Percentiles rank a stretch among this genome's conserved stretches.
These are phyloP conservation scores for Leptarthrus brevirostris DNA, from an alignment of 2,888 invertebrate genomes.

Conservation along the genomic window DNA sequence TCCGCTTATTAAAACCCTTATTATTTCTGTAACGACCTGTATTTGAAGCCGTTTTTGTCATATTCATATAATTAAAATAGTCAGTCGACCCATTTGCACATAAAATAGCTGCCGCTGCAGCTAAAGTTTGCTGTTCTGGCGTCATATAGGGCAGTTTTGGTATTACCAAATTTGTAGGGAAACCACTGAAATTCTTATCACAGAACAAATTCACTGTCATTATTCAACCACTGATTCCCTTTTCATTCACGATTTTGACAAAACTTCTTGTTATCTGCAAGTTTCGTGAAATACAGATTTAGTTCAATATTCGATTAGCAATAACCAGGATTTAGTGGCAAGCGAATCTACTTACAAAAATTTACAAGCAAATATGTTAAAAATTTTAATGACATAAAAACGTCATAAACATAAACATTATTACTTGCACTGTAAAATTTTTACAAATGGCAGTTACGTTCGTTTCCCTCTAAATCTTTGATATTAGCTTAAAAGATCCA, in stretches of 20 bases:
- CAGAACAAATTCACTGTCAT: conserved; percentile 23
- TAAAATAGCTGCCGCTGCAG: conserved; percentile 15
- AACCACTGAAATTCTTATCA: conserved; percentile 5
- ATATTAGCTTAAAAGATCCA: too few relatives aligned
- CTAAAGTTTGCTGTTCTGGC: conserved; percentile 19
- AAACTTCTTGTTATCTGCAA: too few relatives aligned
- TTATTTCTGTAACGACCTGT: background rate
- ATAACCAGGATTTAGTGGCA: too few relatives aligned
- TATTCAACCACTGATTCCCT: background rate
- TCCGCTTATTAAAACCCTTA: conserved; percentile 16
- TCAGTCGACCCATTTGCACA: background rate
- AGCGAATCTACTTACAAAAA: too few relatives aligned
- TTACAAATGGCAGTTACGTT: too few relatives aligned
- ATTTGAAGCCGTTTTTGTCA: background rate
- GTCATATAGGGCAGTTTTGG: background rate
- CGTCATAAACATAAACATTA: too few relatives aligned
- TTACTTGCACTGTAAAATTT: too few relatives aligned
- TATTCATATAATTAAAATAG: background rate
- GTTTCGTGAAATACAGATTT: background rate
- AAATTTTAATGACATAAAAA: too few relatives aligned
- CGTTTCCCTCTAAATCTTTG: too few relatives aligned
- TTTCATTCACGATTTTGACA: too few relatives aligned
- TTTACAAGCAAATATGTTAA: too few relatives aligned
- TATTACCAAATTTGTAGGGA: background rate
- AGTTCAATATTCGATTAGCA: too few relatives aligned